Evolutionary conservation across 2,113 vertebrate species (phyloP), one percentile per base, ranked within the genome.

Genomic region (Himantopus leucocephalus): DNA sequence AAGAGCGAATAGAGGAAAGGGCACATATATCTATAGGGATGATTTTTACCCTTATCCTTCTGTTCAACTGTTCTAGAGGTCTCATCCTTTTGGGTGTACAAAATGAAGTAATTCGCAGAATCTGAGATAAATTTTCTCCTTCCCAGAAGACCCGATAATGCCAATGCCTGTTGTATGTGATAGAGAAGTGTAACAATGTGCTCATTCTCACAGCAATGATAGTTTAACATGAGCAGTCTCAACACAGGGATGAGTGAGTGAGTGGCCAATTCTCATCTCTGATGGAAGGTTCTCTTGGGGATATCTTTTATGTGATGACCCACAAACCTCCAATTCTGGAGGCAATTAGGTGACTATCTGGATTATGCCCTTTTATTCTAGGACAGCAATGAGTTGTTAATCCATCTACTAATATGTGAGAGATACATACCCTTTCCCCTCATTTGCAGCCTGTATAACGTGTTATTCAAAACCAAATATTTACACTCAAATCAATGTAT

Each of bases 11-110:
- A 62, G 19, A 74, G 47, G 19, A 56, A 83, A 67, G 21, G 34
- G 10, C 27, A 50, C 3, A 1, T 15, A 2, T 5, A 68, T 22
- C 0, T 0, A 2, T 12, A 39, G 29, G 48, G 32, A 5, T 55
- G 60, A 50, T 27, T 94, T 92, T 81, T 58, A 58, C 35, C 24
- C 24, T 43, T 90, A 39, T 13, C 21, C 12, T 91, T 39, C 43
- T 81, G 39, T 53, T 92, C 52, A 75, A 0, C 35, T 66, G 7
- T 64, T 52, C 35, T 55, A 21, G 39, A 81, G 15, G 9, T 81
- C 29, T 78, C 19, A 5, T 64, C 92, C 60, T 75, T 92, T 22
- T 53, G 41, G 11, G 12, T 53, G 13, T 63, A 43, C 48, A 52
- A 23, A 63, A 81, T 59, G 8, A 71, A 58, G 35, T 55, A 4